Evolutionary conservation across 1,140 invertebrate genomes (phyloP), one percentile per base, ranked within the genome.

Genomic region (Sinella curviseta): DNA sequence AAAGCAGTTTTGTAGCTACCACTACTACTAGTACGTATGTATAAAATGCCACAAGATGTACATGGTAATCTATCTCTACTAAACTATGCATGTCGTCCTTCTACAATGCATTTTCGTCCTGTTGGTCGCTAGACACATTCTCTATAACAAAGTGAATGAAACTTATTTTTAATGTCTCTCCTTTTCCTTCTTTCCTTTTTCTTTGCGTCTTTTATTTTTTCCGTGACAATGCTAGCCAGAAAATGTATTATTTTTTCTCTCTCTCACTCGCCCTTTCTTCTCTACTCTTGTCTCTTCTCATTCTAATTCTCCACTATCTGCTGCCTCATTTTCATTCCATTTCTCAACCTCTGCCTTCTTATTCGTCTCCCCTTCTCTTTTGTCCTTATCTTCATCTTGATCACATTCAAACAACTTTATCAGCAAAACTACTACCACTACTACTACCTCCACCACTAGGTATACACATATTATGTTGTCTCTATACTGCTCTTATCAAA

Each of bases 321-420:
- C 57, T 26, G 57, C 26, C 57, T 65, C 57, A 65, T 65, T 65
- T 65, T 65, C 57, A 65, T 65, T 65, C 57, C 57, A 65, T 65
- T 65, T 26, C 57, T 65, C 57, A 65, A 65, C 57, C 57, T 65
- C 57, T 48, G 39, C 39, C 39, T 48, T 48, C 20, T 48, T n/a
- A n/a, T n/a, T n/a, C n/a, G n/a, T 48, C 39, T 48, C 39, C 39
- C 39, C 39, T 65, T 65, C 57, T 26, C 24, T 20, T 65, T 26
- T 26, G 8, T 14, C 14, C 57, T 65, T 65, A 65, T 65, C 57
- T 65, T 65, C 57, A 65, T 65, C 57, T 65, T n/a, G 14, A 65
- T 65, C 57, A 65, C 57, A 65, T 65, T 65, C 57, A 65, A 65
- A 65, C 57, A 65, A 65, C 57, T 65, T 65, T 65, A 65, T 65